Base-by-base conservation (phyloP, 2,888 invertebrate species). In the Luffia ferchaultella region DNA sequence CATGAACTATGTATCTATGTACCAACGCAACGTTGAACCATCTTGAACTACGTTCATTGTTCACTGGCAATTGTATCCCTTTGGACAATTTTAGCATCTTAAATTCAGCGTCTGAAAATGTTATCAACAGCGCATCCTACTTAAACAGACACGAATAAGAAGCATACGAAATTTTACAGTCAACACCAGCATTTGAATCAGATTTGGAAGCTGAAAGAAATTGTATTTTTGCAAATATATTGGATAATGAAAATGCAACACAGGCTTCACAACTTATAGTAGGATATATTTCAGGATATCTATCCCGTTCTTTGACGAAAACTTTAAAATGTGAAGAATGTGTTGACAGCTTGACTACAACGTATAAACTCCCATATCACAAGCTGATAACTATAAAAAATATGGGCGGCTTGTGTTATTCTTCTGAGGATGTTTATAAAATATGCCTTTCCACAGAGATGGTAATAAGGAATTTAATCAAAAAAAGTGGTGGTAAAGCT, bases 311-410 rank as follows among this genome's bases (percentile, higher is more conserved):
- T 40, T 20, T 51, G 18, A 18, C 16, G 5, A 45, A 16, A 16
- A 19, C 20, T 12, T 18, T 51, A 40, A 47, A 51, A 49, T 52
- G 49, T 45, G 49, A 46, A 20, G 42, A 42, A 30, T 52, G 53
- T 50, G 43, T 51, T 3, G 46, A 54, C 16, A 46, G 41, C 18
- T 53, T 54, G 43, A 50, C 42, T 12, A 53, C 55, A 48, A 18
- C 51, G 42, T 2, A 50, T 12, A 55, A 20, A 40, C 52, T 57
- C 16, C 52, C 53, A 40, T 54, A 55, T 46, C 57, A 57, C 50
- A 53, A 52, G 48, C 49, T 55, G n/a, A 57, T 54, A 50, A 54
- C 48, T 44, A 20, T 56, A 5, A 52, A 54, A 56, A 51, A 57
- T 19, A 55, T 56, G 56, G 54, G 56, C 18, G 55, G 55, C 15